Conservation (phyloP, 2,113 vertebrate species). For the Vicugna pacos region DNA sequence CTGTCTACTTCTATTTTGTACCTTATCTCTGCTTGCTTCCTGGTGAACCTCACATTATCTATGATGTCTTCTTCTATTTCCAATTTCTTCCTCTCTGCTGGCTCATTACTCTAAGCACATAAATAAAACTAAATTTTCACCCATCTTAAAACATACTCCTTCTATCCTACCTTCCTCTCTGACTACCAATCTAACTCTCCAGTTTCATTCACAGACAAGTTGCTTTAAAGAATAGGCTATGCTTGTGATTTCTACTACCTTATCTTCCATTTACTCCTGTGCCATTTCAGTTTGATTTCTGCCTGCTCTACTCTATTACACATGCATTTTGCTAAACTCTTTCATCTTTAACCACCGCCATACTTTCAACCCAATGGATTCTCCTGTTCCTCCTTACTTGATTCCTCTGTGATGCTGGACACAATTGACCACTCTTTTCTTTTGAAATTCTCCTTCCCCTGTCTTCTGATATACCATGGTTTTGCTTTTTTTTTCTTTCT, state of each 20-base stretch:
- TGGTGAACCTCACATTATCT: too few relatives aligned
- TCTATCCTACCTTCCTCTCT: not conserved
- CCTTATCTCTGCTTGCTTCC: not conserved
- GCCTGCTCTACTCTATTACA: not conserved
- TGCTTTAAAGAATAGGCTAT: not conserved
- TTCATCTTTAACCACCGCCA: not conserved
- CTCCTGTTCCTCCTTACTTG: not conserved
- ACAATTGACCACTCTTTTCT: not conserved
- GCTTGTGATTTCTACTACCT: not conserved
- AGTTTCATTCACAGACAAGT: not conserved
- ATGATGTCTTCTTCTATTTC: not conserved
- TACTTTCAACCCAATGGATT: not conserved
- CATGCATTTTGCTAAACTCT: not conserved
- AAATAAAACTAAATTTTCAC: not conserved
- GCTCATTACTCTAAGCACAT: not conserved
- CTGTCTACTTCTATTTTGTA: too few relatives aligned
- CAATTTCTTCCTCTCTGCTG: not conserved
- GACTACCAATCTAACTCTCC: not conserved
- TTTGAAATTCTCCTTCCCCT: not conserved
- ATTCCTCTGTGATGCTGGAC: not conserved
- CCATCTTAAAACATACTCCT: not conserved
- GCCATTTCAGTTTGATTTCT: not conserved
- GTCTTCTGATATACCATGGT: not conserved
- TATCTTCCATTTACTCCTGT: not conserved
- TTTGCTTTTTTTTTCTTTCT: not conserved